phyloP scores from a whole-genome alignment of 2,888 invertebrate genomes.

The Heliconius cydno region DNA sequence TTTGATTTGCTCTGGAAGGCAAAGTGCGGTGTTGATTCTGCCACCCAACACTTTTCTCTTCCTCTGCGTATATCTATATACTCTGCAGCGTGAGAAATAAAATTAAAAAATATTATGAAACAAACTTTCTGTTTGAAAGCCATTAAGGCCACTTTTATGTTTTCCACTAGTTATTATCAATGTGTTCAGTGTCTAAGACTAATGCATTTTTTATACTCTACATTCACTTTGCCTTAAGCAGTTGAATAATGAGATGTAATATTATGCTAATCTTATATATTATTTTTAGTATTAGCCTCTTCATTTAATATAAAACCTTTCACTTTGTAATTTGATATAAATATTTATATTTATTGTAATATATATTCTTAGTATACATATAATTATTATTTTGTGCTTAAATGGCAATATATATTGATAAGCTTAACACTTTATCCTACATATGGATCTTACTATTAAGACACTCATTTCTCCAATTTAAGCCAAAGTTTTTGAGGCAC shows the following conservation, averaged over 20 bases:
- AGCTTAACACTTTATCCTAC: too few species aligned
- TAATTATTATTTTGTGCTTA: background rate
- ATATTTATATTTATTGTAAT: background rate
- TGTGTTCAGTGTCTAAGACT: slow-evolving; percentile 22
- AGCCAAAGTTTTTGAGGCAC: too few species aligned
- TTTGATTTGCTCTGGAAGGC: background rate
- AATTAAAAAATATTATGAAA: background rate
- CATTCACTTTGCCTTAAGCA: slow-evolving; percentile 4
- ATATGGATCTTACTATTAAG: too few species aligned
- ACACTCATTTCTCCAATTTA: too few species aligned
- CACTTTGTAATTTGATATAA: slow-evolving; percentile 2
- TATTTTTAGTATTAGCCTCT: background rate
- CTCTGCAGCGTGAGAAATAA: background rate
- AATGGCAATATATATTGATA: background rate
- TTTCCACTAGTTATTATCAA: slow-evolving; percentile 1
- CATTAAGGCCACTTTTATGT: slow-evolving; percentile 1
- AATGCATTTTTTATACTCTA: slow-evolving; percentile 24
- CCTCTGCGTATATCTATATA: too few species aligned
- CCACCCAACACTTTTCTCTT: background rate
- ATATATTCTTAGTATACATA: background rate
- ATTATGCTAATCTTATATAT: slow-evolving; percentile 8
- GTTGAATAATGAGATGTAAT: slow-evolving; percentile 19
- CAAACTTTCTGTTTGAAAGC: slow-evolving; percentile 9
- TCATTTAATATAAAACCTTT: slow-evolving; percentile 10
- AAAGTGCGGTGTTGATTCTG: background rate